These are phyloP conservation scores for Drosophila fulvimacula DNA, from an alignment of 2,888 invertebrate genomes.

Conservation along the genomic window DNA sequence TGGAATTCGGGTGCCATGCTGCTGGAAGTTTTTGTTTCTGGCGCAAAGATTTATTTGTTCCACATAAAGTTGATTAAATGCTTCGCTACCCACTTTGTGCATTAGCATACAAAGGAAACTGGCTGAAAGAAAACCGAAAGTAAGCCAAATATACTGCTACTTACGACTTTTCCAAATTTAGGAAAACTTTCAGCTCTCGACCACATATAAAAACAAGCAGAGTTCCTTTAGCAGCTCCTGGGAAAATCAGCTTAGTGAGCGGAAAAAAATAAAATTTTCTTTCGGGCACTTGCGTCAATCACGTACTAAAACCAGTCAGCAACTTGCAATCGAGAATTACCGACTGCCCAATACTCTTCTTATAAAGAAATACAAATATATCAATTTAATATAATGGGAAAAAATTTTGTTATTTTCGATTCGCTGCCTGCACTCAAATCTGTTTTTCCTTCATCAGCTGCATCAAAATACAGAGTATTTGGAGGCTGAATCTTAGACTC, in stretches of 20 bases:
- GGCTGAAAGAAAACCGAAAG: conserved; percentile 26
- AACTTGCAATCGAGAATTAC: not conserved
- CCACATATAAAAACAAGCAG: conserved; percentile 59
- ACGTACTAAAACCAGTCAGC: conserved; percentile 27
- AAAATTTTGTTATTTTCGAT: not conserved
- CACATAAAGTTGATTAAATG: conserved; percentile 75
- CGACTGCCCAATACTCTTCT: not conserved
- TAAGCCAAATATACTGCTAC: conserved; percentile 34
- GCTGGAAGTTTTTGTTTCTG: conserved; percentile 11
- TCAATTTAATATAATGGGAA: not conserved
- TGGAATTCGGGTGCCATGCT: conserved; percentile 40
- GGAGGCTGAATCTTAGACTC: not conserved
- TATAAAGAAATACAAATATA: not conserved
- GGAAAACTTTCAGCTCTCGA: conserved; percentile 50
- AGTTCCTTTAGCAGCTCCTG: conserved; percentile 17
- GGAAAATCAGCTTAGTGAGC: conserved; percentile 64
- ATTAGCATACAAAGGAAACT: conserved; percentile 61
- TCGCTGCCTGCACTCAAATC: not conserved
- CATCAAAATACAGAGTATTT: not conserved
- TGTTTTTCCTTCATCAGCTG: too few species aligned
- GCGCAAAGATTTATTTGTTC: conserved; percentile 43
- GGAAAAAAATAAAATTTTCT: conserved; percentile 20
- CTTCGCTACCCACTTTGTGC: conserved; percentile 40
- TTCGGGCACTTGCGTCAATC: conserved; percentile 31
- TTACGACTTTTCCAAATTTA: conserved; percentile 28